Evolutionary conservation across 2,888 invertebrate genomes (phyloP).

Genomic region (Marronus borbonicus): DNA sequence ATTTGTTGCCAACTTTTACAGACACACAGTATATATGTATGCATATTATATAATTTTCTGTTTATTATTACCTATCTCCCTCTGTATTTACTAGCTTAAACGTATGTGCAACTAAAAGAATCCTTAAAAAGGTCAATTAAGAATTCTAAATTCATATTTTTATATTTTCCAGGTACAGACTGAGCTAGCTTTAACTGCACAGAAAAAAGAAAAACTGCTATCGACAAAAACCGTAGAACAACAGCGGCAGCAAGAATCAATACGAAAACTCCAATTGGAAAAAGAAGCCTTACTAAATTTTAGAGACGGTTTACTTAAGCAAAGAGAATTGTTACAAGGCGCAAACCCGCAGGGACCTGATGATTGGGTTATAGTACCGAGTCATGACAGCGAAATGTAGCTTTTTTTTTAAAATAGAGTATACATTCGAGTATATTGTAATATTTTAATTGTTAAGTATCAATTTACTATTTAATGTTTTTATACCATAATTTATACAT

Average conservation of each 20-base stretch:
- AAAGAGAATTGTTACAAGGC: constrained; percentile 68
- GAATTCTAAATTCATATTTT: not conserved
- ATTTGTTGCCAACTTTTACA: too few species aligned
- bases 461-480: constrained; percentile 34
- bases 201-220: constrained; percentile 84
- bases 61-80: too few species aligned
- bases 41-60: too few species aligned
- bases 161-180: constrained; percentile 77
- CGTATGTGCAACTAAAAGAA: too few species aligned
- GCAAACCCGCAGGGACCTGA: constrained; percentile 55
- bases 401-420: constrained; percentile 20
- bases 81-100: too few species aligned
- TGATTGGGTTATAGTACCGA: constrained; percentile 63
- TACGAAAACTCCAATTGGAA: constrained; percentile 69
- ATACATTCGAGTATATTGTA: not conserved
- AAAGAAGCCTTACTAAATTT: constrained; percentile 73
- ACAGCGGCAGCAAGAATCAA: constrained; percentile 59
- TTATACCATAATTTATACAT: constrained; percentile 41
- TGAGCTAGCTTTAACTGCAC: constrained; percentile 85
- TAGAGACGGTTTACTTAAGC: constrained; percentile 43
- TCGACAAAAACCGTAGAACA: constrained; percentile 76
- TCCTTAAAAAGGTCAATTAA: not conserved
- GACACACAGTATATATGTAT: too few species aligned
- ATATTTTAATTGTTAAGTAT: constrained; percentile 20
- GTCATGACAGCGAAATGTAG: constrained; percentile 53